phyloP scores from a whole-genome alignment of 2,888 invertebrate genomes.

The Emmelina monodactyla region DNA sequence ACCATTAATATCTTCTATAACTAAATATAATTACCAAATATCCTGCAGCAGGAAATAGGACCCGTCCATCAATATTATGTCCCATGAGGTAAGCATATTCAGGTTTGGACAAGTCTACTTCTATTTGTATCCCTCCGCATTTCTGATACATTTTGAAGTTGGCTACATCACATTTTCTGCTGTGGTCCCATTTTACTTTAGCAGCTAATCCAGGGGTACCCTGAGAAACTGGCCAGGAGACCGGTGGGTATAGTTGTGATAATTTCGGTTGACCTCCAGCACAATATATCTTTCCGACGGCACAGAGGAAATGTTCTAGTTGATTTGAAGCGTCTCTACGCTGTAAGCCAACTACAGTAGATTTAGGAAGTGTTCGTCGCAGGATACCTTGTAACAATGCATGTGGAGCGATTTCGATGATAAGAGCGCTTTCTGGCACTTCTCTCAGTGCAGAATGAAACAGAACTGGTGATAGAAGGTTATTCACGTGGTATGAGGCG shows the following conservation, averaged over 20 bases:
- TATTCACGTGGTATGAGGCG: conserved; percentile 95
- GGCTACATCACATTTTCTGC: conserved; percentile 85
- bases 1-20: too few relatives aligned
- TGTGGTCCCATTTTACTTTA: conserved; percentile 92
- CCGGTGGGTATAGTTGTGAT: conserved; percentile 76
- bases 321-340: conserved; percentile 84
- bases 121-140: conserved; percentile 81
- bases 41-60: conserved; percentile 94
- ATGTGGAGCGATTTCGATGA: conserved; percentile 95
- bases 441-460: conserved; percentile 88
- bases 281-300: conserved; percentile 77
- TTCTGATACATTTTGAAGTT: conserved; percentile 70
- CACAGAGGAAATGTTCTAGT: conserved; percentile 75
- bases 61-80: conserved; percentile 92
- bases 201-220: conserved; percentile 92
- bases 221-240: conserved; percentile 85
- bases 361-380: conserved; percentile 81
- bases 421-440: conserved; percentile 87
- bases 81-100: conserved; percentile 80
- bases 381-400: conserved; percentile 93
- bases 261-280: conserved; percentile 80
- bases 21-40: conserved; percentile 69
- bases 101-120: conserved; percentile 77
- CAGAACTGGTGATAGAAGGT: conserved; percentile 90
- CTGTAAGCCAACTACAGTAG: conserved; percentile 83